Evolutionary conservation across 2,888 invertebrate species (phyloP).

Genomic region (Conops quadrifasciatus): DNA sequence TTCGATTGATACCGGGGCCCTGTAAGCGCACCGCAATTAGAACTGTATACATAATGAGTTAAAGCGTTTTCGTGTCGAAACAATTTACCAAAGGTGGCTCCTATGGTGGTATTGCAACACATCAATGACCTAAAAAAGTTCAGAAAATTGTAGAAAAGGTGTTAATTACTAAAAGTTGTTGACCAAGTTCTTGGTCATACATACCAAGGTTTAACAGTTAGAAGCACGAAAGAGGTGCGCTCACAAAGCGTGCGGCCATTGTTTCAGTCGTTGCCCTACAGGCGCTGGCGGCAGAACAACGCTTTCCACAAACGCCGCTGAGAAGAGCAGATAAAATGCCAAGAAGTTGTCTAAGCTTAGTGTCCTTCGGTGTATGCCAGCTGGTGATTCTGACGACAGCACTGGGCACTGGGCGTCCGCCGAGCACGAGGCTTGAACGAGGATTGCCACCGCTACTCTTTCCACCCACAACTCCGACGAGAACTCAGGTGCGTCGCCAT

Average conservation of each 20-base stretch:
- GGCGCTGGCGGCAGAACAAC: neutral
- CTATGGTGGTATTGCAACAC: too few relatives aligned
- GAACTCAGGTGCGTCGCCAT: slow-evolving; percentile 52
- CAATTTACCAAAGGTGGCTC: too few relatives aligned
- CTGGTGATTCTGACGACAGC: neutral
- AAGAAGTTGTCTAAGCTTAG: neutral
- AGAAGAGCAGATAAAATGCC: neutral
- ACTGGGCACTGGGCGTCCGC: neutral
- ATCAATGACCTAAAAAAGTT: slow-evolving; percentile 17
- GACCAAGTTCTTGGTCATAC: neutral
- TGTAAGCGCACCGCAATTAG: slow-evolving; percentile 9
- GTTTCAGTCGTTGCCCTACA: too few relatives aligned
- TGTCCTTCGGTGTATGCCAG: neutral
- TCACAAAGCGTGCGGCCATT: neutral
- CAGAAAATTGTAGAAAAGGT: slow-evolving; percentile 11
- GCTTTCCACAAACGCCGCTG: neutral
- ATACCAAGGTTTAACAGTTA: neutral
- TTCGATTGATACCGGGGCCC: neutral
- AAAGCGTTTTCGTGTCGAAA: neutral
- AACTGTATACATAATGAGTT: slow-evolving; percentile 2
- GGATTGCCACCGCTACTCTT: slow-evolving; percentile 53
- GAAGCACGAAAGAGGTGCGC: neutral
- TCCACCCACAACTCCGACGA: slow-evolving; percentile 61
- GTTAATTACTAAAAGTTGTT: slow-evolving; percentile 29
- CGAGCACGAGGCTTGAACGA: slow-evolving; percentile 31